phyloP scores from a whole-genome alignment of 1,140 invertebrate genomes.

The Drosophila kurseongensis region DNA sequence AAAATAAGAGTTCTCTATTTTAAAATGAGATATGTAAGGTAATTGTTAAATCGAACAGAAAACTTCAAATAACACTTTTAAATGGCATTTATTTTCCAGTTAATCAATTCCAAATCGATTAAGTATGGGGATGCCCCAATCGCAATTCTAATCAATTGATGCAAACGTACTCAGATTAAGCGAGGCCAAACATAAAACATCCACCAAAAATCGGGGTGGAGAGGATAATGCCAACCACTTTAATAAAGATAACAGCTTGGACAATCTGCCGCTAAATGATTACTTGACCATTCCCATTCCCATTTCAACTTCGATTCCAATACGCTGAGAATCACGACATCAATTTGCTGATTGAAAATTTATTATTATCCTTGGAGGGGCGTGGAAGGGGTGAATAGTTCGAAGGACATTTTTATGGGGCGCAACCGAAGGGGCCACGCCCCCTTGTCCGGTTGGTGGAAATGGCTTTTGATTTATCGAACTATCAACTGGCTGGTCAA shows the following conservation, averaged over 20 bases:
- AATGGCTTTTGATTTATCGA: slow-evolving; percentile 69
- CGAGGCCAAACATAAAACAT: neutral
- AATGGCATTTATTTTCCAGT: neutral
- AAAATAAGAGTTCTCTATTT: no score
- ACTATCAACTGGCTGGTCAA: slow-evolving; percentile 29
- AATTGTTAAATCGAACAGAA: no score
- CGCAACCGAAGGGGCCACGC: slow-evolving; percentile 38
- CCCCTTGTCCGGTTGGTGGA: slow-evolving; percentile 39
- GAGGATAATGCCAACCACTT: slow-evolving; percentile 49
- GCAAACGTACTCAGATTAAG: no score
- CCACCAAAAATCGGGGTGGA: neutral
- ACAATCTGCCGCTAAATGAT: slow-evolving; percentile 69
- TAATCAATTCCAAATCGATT: neutral
- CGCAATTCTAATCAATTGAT: slow-evolving; percentile 7
- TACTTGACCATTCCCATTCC: slow-evolving; percentile 54
- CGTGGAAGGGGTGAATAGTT: slow-evolving; percentile 34
- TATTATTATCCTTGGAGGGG: slow-evolving; percentile 54
- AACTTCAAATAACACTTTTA: no score
- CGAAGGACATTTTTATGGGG: slow-evolving; percentile 30
- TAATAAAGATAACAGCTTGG: slow-evolving; percentile 72
- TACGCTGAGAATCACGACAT: slow-evolving; percentile 66
- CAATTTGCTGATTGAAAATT: slow-evolving; percentile 80
- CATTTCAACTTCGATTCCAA: slow-evolving; percentile 15
- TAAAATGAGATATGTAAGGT: no score
- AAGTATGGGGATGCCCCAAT: neutral